These are phyloP conservation scores for Rhimphoctona megacephalus DNA, from an alignment of 2,888 invertebrate genomes.

Conservation along the genomic window DNA sequence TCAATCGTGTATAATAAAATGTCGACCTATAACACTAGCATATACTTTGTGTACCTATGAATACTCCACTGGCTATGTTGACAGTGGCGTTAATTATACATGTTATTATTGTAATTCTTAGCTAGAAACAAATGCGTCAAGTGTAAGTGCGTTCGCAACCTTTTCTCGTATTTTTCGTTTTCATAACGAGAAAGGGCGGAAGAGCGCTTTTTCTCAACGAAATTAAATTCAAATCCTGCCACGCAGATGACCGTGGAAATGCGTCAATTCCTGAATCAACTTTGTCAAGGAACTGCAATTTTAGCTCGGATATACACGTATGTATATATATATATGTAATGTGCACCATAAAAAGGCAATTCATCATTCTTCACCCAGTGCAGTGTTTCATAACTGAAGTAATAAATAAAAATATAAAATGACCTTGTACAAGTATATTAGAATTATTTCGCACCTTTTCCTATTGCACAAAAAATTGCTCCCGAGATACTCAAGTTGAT, in stretches of 20 bases:
- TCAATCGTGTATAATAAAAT: slow-evolving; percentile 58
- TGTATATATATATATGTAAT: slow-evolving; percentile 19
- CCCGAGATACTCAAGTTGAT: not conserved
- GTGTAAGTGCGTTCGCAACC: not conserved
- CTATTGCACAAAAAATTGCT: not conserved
- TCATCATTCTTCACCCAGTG: slow-evolving; percentile 51
- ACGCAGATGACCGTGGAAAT: not conserved
- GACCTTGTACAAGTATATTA: slow-evolving; percentile 41
- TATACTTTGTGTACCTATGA: slow-evolving; percentile 61
- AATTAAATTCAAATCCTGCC: not conserved
- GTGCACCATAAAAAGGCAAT: slow-evolving; percentile 33
- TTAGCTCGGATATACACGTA: not conserved
- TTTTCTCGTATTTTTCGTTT: not conserved
- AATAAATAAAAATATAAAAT: slow-evolving; percentile 58
- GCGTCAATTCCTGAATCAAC: not conserved
- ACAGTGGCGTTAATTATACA: slow-evolving; percentile 35
- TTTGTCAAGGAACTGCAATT: not conserved
- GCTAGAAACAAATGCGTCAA: slow-evolving; percentile 15
- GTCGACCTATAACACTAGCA: slow-evolving; percentile 56
- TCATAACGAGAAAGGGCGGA: not conserved
- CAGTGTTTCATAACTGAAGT: slow-evolving; percentile 58
- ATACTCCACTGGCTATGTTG: slow-evolving; percentile 46
- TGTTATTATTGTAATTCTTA: slow-evolving; percentile 46
- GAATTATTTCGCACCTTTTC: not conserved
- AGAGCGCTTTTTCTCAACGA: not conserved